Conservation (phyloP, 2,113 vertebrate genomes). For the Festucalex cinctus region DNA sequence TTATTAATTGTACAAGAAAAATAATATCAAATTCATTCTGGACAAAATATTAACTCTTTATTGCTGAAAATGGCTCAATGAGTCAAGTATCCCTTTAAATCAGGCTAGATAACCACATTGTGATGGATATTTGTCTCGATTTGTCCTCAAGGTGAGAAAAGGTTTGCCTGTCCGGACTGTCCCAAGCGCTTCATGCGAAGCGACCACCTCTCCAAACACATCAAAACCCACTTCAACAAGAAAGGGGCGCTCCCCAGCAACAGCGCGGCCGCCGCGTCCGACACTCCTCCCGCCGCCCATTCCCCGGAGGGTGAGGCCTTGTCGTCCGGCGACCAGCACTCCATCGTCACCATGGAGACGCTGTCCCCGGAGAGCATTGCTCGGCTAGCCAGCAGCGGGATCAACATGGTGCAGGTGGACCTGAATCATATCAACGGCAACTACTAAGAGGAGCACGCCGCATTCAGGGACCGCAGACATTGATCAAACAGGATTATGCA, state of each 20-base stretch:
- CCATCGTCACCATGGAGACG: slow-evolving; percentile 90
- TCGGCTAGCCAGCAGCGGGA: slow-evolving; percentile 84
- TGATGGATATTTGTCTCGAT: neutral
- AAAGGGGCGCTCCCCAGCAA: slow-evolving; percentile 57
- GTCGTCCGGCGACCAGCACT: slow-evolving; percentile 57
- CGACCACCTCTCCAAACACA: slow-evolving; percentile 93
- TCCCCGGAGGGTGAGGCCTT: slow-evolving; percentile 50
- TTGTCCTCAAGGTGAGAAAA: slow-evolving; percentile 83
- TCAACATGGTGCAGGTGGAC: slow-evolving; percentile 95
- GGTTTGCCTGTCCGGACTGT: slow-evolving; percentile 86
- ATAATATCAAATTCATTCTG: no score
- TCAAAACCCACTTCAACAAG: slow-evolving; percentile 95
- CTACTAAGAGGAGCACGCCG: slow-evolving; percentile 73
- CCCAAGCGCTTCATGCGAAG: slow-evolving; percentile 97
- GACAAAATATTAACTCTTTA: no score
- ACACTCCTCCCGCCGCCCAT: slow-evolving; percentile 57
- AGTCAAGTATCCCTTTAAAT: no score
- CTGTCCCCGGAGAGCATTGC: slow-evolving; percentile 89
- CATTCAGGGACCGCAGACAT: slow-evolving; percentile 13
- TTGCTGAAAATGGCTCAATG: no score
- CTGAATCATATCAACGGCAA: slow-evolving; percentile 89
- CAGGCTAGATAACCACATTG: neutral
- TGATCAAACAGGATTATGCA: slow-evolving; percentile 12
- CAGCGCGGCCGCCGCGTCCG: slow-evolving; percentile 25
- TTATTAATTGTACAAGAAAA: no score